phyloP scores from a whole-genome alignment of 2,797 vertebrate genomes.

The Halcyon chelicuti region DNA sequence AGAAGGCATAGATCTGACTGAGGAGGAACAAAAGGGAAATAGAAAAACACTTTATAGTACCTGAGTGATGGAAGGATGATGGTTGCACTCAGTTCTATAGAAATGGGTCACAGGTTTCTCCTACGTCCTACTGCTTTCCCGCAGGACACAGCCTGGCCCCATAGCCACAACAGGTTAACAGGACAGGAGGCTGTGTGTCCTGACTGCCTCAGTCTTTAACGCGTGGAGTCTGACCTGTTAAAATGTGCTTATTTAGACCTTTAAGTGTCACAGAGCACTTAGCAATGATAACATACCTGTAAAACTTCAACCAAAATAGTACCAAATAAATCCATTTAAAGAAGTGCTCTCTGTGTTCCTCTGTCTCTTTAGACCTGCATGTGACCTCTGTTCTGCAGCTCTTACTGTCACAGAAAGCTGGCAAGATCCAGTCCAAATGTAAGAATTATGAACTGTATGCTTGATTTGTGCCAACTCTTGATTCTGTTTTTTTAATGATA shows the following conservation, averaged over 20 bases:
- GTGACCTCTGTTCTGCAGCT: not conserved
- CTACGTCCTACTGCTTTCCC: rapidly evolving
- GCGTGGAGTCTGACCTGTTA: not conserved
- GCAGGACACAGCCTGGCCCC: not conserved
- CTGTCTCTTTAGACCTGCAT: not conserved
- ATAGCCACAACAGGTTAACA: not conserved
- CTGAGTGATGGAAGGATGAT: not conserved
- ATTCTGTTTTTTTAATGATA: not conserved
- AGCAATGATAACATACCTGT: not conserved
- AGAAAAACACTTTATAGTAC: not conserved
- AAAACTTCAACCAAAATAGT: conserved; percentile 41
- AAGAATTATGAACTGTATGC: not conserved
- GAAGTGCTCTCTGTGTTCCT: not conserved
- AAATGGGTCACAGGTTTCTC: not conserved
- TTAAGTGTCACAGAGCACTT: conserved; percentile 23
- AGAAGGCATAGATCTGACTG: not conserved
- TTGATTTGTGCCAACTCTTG: not conserved
- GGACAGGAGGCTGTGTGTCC: not conserved
- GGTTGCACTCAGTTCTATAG: not conserved
- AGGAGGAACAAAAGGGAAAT: not conserved
- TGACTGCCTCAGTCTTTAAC: not conserved
- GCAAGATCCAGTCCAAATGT: rapidly evolving
- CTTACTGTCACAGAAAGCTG: not conserved
- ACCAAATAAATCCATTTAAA: not conserved
- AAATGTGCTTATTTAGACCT: not conserved